Percentiles rank a stretch among this genome's conserved stretches.
Evolutionary conservation across 2,888 invertebrate genomes (phyloP).

Genomic region (Callosobruchus maculatus): DNA sequence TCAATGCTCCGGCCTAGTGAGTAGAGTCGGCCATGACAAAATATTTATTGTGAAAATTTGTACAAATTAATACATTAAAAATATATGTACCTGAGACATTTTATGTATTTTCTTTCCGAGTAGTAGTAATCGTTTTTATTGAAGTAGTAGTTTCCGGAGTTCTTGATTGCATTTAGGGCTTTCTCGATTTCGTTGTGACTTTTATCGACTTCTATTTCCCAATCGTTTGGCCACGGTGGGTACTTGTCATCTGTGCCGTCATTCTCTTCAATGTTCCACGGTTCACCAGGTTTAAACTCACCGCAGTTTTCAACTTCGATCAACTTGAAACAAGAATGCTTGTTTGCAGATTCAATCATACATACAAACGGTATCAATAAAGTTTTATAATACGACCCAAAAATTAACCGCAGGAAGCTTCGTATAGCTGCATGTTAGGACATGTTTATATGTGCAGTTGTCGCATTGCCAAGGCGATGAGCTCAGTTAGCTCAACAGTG

Average conservation of each 20-base stretch:
- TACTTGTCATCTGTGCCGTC: conserved; percentile 70
- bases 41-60: no score
- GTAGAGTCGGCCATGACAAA: no score
- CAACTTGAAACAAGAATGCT: conserved; percentile 48
- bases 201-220: conserved; percentile 42
- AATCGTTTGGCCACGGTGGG: conserved; percentile 78
- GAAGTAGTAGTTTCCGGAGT: conserved; percentile 70
- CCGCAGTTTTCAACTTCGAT: conserved; percentile 73
- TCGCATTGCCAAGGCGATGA: no score
- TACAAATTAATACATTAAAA: no score
- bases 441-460: no score
- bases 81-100: conserved; percentile 70
- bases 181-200: conserved; percentile 39
- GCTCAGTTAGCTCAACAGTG: no score
- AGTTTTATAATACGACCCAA: no score
- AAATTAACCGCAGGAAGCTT: no score
- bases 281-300: conserved; percentile 56
- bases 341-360: no score
- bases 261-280: conserved; percentile 64
- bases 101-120: conserved; percentile 74
- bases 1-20: no score
- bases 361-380: no score
- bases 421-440: no score
- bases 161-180: conserved; percentile 61
- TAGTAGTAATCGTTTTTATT: conserved; percentile 57